Conservation (phyloP, 2,888 invertebrate species). For the Tetrapedia diversipes region DNA sequence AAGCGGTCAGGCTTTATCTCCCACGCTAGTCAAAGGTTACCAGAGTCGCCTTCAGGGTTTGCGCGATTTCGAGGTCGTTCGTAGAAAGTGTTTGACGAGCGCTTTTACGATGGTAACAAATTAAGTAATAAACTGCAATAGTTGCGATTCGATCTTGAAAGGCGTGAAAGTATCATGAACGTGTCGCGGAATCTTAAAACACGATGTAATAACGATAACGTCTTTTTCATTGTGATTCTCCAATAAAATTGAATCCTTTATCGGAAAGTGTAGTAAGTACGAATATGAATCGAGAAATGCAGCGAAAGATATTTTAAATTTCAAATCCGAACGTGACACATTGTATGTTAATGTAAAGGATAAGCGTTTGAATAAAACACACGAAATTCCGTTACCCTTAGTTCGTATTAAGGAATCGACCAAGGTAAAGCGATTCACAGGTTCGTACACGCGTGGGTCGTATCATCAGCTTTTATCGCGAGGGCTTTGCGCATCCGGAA, state of each 20-base stretch:
- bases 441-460: conserved; percentile 50
- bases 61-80: conserved; percentile 72
- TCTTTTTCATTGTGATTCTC: neutral
- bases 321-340: neutral
- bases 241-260: neutral
- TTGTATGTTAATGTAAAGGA: neutral
- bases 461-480: conserved; percentile 72
- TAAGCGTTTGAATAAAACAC: neutral
- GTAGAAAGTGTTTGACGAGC: conserved; percentile 26
- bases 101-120: conserved; percentile 12
- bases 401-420: neutral
- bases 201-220: neutral
- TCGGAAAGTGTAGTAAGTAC: neutral
- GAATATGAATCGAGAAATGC: neutral
- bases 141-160: neutral
- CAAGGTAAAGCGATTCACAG: conserved; percentile 16
- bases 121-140: neutral
- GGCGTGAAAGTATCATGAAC: neutral
- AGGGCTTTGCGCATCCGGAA: conserved; percentile 50
- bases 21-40: conserved; percentile 75
- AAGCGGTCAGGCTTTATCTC: conserved; percentile 65
- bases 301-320: neutral
- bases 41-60: conserved; percentile 71
- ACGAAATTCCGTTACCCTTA: neutral
- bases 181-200: neutral